These are phyloP conservation scores for Sylvilagus bachmani DNA, from an alignment of 2,113 vertebrate species.

Conservation along the genomic window DNA sequence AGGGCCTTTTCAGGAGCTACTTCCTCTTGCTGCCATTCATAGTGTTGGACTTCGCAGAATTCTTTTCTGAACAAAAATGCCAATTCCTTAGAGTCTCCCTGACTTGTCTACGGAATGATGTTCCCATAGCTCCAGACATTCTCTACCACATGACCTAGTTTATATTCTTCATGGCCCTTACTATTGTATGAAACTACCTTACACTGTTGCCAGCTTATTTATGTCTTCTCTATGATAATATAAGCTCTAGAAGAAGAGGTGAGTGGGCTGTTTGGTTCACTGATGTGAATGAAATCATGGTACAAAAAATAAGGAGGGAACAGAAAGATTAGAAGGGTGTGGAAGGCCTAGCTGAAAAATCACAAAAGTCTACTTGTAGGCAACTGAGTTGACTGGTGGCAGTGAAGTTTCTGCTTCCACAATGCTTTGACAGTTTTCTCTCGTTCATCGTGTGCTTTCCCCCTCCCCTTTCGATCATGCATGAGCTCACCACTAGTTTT, in stretches of 20 bases:
- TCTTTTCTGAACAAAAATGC: background rate
- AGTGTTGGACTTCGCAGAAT: too few relatives aligned
- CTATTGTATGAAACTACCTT: background rate
- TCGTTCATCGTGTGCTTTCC: background rate
- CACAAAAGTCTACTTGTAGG: background rate
- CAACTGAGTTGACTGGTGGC: background rate
- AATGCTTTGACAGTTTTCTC: background rate
- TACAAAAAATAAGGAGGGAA: background rate
- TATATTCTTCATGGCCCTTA: background rate
- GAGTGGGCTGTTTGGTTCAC: background rate
- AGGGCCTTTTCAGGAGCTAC: background rate
- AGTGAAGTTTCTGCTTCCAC: background rate
- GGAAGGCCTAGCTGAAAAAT: background rate
- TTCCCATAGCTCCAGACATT: background rate
- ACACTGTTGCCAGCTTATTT: background rate
- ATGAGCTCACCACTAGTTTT: background rate
- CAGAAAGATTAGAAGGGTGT: background rate
- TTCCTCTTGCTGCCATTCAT: background rate
- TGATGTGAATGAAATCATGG: background rate
- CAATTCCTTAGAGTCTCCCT: background rate
- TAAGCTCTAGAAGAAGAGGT: background rate
- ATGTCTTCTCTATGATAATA: background rate
- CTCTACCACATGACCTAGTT: background rate
- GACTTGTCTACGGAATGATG: background rate
- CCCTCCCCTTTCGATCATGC: fast-evolving